Conservation (phyloP, 2,888 invertebrate species). For the Ormia ochracea region DNA sequence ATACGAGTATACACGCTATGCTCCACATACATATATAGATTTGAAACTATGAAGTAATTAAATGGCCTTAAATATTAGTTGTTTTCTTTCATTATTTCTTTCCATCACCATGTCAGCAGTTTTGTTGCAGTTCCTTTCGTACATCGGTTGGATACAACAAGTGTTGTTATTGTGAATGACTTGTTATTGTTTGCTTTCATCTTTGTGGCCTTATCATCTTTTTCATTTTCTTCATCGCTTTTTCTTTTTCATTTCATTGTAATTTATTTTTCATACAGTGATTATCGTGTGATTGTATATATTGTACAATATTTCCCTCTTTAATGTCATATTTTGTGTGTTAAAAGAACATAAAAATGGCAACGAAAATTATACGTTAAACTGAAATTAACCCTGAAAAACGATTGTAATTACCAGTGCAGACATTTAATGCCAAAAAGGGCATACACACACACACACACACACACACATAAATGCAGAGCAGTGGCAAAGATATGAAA, state of each 20-base stretch:
- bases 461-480: not conserved
- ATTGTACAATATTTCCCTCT: not conserved
- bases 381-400: slow-evolving; percentile 39
- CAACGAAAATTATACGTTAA: slow-evolving; percentile 13
- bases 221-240: not conserved
- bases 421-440: slow-evolving; percentile 11
- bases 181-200: slow-evolving; percentile 9
- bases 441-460: too few relatives aligned
- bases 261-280: slow-evolving; percentile 14
- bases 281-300: not conserved
- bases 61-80: slow-evolving; percentile 42
- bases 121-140: slow-evolving; percentile 2
- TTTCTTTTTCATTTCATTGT: not conserved
- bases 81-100: slow-evolving; percentile 19
- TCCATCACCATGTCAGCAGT: slow-evolving; percentile 23
- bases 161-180: slow-evolving; percentile 43
- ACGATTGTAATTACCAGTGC: slow-evolving; percentile 27
- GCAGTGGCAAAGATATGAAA: not conserved
- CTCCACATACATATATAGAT: too few relatives aligned
- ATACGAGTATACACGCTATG: too few relatives aligned
- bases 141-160: slow-evolving; percentile 40
- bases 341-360: slow-evolving; percentile 35
- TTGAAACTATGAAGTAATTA: slow-evolving; percentile 36
- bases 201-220: not conserved
- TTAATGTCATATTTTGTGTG: slow-evolving; percentile 43